These are phyloP conservation scores for Paratrypauchen microcephalus DNA, from an alignment of 2,797 vertebrate genomes.

Conservation along the genomic window DNA sequence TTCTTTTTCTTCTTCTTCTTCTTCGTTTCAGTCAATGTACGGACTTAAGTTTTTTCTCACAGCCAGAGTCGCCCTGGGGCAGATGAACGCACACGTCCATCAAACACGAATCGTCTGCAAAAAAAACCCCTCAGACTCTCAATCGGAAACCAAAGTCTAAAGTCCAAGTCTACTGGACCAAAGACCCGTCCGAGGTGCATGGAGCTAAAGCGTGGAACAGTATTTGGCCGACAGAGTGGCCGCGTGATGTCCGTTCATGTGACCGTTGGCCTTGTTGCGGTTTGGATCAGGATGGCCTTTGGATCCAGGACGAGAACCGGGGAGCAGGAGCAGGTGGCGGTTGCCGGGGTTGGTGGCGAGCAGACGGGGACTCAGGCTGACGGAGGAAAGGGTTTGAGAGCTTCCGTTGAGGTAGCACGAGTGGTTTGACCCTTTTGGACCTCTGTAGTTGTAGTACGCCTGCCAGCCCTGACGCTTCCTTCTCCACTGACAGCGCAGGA, in stretches of 20 bases:
- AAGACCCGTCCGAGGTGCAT: neutral
- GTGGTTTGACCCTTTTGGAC: slow-evolving; percentile 80
- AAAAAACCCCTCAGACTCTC: too few relatives aligned
- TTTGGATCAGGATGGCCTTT: neutral
- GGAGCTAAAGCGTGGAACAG: neutral
- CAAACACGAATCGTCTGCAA: neutral
- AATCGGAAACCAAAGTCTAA: too few relatives aligned
- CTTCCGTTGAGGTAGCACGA: slow-evolving; percentile 84
- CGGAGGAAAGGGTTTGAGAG: slow-evolving; percentile 85
- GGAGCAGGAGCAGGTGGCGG: slow-evolving; percentile 27
- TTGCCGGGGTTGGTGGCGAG: slow-evolving; percentile 68
- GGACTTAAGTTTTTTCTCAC: too few relatives aligned
- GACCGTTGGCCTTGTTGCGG: neutral
- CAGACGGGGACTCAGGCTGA: slow-evolving; percentile 79
- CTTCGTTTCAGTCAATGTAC: too few relatives aligned
- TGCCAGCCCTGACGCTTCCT: slow-evolving; percentile 77
- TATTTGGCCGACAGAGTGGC: neutral
- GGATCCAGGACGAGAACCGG: neutral
- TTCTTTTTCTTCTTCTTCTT: too few relatives aligned
- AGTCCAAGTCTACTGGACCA: neutral
- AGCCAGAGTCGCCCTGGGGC: neutral
- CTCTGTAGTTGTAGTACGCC: slow-evolving; percentile 80
- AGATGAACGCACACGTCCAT: neutral
- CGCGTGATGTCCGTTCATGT: neutral
- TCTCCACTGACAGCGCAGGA: slow-evolving; percentile 76